Evolutionary conservation across 2,113 vertebrate genomes (phyloP).

Genomic region (Meleagris gallopavo): DNA sequence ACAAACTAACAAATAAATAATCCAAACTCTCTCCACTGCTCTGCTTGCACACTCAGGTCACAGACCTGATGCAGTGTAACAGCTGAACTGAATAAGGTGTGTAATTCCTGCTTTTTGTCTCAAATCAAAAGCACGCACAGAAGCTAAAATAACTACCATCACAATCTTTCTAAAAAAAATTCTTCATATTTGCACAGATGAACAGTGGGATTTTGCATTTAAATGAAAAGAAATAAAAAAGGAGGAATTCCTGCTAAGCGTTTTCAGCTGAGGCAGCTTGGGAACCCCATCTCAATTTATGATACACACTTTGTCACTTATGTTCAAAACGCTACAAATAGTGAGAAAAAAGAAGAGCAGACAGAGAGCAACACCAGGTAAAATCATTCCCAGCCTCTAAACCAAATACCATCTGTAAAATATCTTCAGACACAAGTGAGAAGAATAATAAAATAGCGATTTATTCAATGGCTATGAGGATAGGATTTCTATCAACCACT

Average conservation of each 20-base stretch:
- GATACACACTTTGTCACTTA: neutral
- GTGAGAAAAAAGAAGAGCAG: neutral
- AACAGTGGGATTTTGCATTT: neutral
- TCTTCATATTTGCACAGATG: neutral
- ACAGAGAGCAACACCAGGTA: neutral
- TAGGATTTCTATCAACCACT: neutral
- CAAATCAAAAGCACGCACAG: neutral
- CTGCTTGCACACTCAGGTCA: neutral
- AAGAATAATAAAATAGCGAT: conserved; percentile 28
- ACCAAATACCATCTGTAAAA: neutral
- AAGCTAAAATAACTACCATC: neutral
- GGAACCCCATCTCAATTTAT: neutral
- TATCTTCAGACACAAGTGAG: neutral
- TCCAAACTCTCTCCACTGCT: neutral
- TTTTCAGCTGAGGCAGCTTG: neutral
- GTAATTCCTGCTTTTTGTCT: neutral
- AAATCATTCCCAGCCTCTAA: neutral
- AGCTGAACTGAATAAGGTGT: neutral
- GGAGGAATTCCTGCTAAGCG: neutral
- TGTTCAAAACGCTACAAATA: neutral
- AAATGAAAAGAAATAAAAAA: neutral
- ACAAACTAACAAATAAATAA: neutral
- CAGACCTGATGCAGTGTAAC: neutral
- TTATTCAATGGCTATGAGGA: neutral
- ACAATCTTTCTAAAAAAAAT: neutral